phyloP scores from a whole-genome alignment of 2,797 vertebrate genomes.

The Emys orbicularis region DNA sequence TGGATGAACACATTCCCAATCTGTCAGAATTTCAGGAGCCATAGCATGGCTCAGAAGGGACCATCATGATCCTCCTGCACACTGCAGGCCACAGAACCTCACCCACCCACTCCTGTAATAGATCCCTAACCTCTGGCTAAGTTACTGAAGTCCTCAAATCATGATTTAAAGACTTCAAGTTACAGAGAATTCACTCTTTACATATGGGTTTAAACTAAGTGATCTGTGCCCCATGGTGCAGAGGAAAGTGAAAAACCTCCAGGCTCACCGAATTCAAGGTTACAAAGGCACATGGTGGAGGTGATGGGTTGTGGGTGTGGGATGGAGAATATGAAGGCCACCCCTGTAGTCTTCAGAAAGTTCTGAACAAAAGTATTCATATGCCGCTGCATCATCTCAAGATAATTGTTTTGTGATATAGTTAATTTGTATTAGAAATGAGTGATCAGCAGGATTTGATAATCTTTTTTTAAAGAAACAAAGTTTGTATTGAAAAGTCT shows the following conservation, averaged over 20 bases:
- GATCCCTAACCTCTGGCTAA: no score
- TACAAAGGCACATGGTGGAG: not conserved
- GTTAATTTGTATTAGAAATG: not conserved
- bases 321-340: not conserved
- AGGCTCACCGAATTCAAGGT: not conserved
- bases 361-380: not conserved
- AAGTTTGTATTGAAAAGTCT: not conserved
- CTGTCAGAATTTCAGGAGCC: not conserved
- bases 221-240: no score
- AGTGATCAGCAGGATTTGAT: no score
- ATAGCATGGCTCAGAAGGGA: not conserved
- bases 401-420: not conserved
- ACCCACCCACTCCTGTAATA: no score
- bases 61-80: no score
- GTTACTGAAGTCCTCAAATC: no score
- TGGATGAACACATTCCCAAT: not conserved
- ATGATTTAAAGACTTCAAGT: no score
- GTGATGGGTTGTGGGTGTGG: not conserved
- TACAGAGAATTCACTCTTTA: no score
- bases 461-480: not conserved
- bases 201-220: no score
- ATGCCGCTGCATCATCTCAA: not conserved
- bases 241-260: no score
- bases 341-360: not conserved
- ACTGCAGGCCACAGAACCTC: no score